Evolutionary conservation across 2,888 invertebrate species (phyloP).

Genomic region (Drosophila villosipedis): DNA sequence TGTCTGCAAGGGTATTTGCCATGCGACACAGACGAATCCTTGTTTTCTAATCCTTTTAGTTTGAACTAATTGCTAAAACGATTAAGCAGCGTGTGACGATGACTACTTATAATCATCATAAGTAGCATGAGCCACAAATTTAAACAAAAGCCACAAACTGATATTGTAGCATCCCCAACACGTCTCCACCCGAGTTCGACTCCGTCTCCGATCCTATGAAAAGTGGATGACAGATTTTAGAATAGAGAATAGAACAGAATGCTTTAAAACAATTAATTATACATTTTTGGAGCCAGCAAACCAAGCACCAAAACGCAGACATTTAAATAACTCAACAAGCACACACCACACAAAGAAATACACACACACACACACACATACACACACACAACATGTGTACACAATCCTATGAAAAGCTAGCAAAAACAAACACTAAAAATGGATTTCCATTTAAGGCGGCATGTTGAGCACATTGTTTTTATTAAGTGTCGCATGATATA

Average conservation of each 20-base stretch:
- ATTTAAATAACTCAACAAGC: constrained; percentile 71
- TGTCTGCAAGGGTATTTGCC: not conserved
- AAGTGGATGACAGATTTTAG: constrained; percentile 49
- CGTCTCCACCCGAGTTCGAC: not conserved
- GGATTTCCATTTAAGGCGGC: constrained; percentile 82
- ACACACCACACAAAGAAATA: constrained; percentile 8
- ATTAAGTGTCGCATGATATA: constrained; percentile 83
- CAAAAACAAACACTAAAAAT: constrained; percentile 72
- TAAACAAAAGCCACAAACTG: constrained; percentile 65
- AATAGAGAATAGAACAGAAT: constrained; percentile 27
- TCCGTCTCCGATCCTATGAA: constrained; percentile 10
- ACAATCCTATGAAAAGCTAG: constrained; percentile 47
- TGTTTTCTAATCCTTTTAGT: constrained; percentile 10
- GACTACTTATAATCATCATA: constrained; percentile 45
- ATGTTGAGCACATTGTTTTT: constrained; percentile 84
- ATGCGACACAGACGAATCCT: not conserved
- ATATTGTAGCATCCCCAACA: constrained; percentile 41
- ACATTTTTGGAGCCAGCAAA: constrained; percentile 52
- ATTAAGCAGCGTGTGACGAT: constrained; percentile 49
- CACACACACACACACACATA: constrained; percentile 7
- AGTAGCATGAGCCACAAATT: constrained; percentile 22
- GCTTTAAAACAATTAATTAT: constrained; percentile 80
- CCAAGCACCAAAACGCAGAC: constrained; percentile 52
- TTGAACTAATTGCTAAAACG: constrained; percentile 61
- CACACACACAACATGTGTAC: not conserved